phyloP scores from a whole-genome alignment of 2,888 invertebrate species.

The Listrodromus nycthemerus region DNA sequence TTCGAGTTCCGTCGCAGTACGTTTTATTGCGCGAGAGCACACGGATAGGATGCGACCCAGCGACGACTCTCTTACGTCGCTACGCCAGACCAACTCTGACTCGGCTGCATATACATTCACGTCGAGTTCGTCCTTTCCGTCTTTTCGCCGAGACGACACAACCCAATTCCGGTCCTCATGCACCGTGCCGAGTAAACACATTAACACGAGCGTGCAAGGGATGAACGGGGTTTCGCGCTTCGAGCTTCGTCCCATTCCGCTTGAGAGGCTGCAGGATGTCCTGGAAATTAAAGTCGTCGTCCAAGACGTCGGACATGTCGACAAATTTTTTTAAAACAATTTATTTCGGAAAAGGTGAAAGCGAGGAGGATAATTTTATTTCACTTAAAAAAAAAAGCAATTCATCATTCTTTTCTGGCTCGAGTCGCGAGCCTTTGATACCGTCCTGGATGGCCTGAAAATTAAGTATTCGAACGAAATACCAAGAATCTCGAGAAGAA shows the following conservation, averaged over 20 bases:
- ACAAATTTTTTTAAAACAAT: neutral
- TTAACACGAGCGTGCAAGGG: constrained; percentile 56
- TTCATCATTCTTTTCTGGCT: too few species aligned
- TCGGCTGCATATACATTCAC: constrained; percentile 58
- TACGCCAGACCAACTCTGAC: neutral
- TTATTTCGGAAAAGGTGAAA: neutral
- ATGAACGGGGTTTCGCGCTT: constrained; percentile 2
- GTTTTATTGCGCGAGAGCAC: constrained; percentile 48
- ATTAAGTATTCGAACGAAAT: too few species aligned
- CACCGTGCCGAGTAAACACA: constrained; percentile 58
- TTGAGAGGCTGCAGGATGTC: neutral
- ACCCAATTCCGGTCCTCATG: constrained; percentile 60
- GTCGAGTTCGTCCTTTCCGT: constrained; percentile 45
- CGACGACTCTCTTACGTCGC: neutral
- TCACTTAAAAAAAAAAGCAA: neutral
- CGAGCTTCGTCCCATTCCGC: neutral
- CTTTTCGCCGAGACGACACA: constrained; percentile 41
- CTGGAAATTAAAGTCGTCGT: neutral
- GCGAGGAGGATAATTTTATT: neutral
- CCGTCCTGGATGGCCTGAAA: too few species aligned
- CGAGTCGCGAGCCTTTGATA: too few species aligned
- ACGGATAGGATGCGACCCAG: constrained; percentile 19
- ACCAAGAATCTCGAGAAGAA: too few species aligned
- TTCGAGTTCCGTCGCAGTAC: constrained; percentile 37
- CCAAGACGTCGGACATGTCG: neutral